Evolutionary conservation across 2,113 vertebrate species (phyloP).

Genomic region (Microtus oregoni): DNA sequence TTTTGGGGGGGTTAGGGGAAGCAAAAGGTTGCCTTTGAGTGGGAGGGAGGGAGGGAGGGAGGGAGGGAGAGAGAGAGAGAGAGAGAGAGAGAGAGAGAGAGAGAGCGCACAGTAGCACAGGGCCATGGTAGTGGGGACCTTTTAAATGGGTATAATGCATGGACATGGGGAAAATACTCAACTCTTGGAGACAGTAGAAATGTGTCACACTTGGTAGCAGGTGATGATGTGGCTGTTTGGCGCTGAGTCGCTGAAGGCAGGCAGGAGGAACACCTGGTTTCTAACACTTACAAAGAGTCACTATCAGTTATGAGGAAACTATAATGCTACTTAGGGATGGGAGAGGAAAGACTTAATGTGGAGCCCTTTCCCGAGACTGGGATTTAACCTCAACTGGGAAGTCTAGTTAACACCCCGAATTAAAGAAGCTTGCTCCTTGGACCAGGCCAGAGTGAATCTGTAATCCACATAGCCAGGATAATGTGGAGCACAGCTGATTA

Average conservation of each 20-base stretch:
- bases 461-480: background rate
- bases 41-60: background rate
- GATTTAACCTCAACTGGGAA: background rate
- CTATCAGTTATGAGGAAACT: background rate
- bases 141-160: background rate
- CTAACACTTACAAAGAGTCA: background rate
- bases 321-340: background rate
- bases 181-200: background rate
- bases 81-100: background rate
- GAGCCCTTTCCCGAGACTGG: background rate
- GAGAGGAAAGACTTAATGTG: background rate
- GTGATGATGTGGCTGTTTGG: background rate
- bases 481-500: background rate
- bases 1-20: background rate
- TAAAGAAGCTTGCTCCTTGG: background rate
- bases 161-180: background rate
- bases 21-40: background rate
- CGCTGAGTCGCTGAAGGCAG: background rate
- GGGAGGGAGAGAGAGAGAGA: too few relatives aligned
- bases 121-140: too few relatives aligned
- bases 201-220: background rate
- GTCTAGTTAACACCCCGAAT: background rate
- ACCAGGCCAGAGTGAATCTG: background rate
- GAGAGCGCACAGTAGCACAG: too few relatives aligned
- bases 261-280: background rate